A percentile compares a stretch with the other conserved stretches of the same genome.
phyloP scores from a whole-genome alignment of 2,113 vertebrate genomes.

The Scomber colias region DNA sequence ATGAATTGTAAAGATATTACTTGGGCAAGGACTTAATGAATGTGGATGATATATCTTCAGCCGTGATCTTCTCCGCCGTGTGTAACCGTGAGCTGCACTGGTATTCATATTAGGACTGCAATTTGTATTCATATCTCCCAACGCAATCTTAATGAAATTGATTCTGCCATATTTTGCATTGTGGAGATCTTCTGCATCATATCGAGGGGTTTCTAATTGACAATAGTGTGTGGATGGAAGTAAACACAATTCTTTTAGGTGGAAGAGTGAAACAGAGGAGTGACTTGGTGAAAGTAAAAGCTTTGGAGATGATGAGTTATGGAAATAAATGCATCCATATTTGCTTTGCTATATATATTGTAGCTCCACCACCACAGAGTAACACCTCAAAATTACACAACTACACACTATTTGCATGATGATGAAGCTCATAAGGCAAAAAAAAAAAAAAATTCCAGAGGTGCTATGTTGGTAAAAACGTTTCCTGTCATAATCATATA shows the following conservation, averaged over 20 bases:
- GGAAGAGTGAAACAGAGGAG: too few relatives aligned
- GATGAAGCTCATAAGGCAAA: neutral
- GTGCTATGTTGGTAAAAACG: neutral
- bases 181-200: neutral
- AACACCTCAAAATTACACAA: neutral
- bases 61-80: neutral
- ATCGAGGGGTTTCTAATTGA: neutral
- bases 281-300: too few relatives aligned
- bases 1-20: neutral
- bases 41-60: slow-evolving; percentile 2
- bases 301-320: too few relatives aligned
- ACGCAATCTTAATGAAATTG: slow-evolving; percentile 5
- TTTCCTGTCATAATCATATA: neutral
- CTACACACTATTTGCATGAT: neutral
- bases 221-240: too few relatives aligned
- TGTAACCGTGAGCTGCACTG: neutral
- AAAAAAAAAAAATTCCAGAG: neutral
- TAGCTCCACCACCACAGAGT: too few relatives aligned
- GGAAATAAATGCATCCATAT: too few relatives aligned
- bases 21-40: neutral
- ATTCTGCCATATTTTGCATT: slow-evolving; percentile 4
- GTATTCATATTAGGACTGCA: slow-evolving; percentile 7
- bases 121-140: neutral
- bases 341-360: neutral
- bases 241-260: too few relatives aligned